Evolutionary conservation across 2,113 vertebrate genomes (phyloP).

Genomic region (Mus spicilegus): DNA sequence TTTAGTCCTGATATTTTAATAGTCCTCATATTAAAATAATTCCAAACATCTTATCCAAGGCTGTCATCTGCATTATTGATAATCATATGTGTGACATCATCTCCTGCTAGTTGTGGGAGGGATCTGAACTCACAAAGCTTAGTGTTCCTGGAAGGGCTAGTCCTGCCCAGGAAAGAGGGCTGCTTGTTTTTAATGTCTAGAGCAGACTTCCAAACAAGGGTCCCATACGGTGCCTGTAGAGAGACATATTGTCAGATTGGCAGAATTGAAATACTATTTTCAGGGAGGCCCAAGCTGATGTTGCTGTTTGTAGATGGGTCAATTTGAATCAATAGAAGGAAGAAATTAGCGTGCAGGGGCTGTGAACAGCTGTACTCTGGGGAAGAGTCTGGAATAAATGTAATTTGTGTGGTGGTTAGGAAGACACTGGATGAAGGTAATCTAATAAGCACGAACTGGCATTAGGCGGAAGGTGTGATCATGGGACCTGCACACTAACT

Average conservation of each 20-base stretch:
- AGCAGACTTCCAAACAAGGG: neutral
- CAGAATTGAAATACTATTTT: neutral
- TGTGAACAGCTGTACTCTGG: neutral
- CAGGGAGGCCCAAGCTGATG: neutral
- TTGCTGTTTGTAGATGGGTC: neutral
- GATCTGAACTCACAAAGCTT: neutral
- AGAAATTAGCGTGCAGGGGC: neutral
- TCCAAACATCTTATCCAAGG: neutral
- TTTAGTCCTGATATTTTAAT: neutral
- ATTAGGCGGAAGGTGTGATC: neutral
- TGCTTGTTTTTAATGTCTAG: neutral
- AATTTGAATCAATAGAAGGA: neutral
- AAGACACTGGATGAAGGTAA: slow-evolving; percentile 35
- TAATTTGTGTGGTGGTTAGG: neutral
- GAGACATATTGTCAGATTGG: neutral
- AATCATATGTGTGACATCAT: neutral
- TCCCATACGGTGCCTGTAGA: neutral
- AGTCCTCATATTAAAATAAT: neutral
- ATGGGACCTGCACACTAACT: neutral
- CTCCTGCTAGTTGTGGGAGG: rapidly evolving
- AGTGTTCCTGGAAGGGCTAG: neutral
- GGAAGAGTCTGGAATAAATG: neutral
- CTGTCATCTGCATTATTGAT: neutral
- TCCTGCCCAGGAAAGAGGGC: rapidly evolving
- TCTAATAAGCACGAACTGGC: neutral